Base-by-base conservation (phyloP, 2,113 vertebrate genomes). In the Anseranas semipalmata region DNA sequence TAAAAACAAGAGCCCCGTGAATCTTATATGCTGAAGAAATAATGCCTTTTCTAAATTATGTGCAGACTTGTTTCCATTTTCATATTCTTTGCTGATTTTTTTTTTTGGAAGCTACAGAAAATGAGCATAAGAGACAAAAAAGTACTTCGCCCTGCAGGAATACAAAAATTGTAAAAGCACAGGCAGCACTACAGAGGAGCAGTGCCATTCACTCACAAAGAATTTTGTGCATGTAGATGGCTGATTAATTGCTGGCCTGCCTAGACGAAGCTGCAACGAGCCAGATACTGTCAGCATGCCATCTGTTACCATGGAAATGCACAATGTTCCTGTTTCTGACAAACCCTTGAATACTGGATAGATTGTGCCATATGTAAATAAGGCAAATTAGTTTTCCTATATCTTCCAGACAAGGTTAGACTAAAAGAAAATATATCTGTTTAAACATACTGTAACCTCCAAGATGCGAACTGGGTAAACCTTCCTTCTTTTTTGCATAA, bases 231-330 rank as follows among this genome's bases (percentile, higher is more conserved):
- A 98, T 98, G 98, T 98, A 98, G 98, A 98, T 98, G 98, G 98
- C 98, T 98, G 98, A 99, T 99, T 98, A 98, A 98, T 98, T 98
- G 98, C 98, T 98, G 98, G 98, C 98, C 98, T 98, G 98, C 98
- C 97, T 98, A 98, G 98, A 98, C 98, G 98, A 98, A 98, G 98
- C 97, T 98, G 97, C 98, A 98, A 98, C 97, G 98, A 98, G 98
- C 98, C 98, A 98, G 98, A 98, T 98, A 98, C 98, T 98, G 98
- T 98, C 98, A 98, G 98, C 98, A 98, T 98, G 98, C 98, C 98
- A 98, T 98, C 98, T 97, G 98, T 99, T 99, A 98, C 99, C 98
- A 99, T 99, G 98, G 98, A 98, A 99, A 99, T 98, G 97, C 98
- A 98, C 98, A 98, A 98, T 98, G 98, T 98, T 98, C 98, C 98